phyloP scores from a whole-genome alignment of 2,797 vertebrate species.

The Anabacerthia variegaticeps region DNA sequence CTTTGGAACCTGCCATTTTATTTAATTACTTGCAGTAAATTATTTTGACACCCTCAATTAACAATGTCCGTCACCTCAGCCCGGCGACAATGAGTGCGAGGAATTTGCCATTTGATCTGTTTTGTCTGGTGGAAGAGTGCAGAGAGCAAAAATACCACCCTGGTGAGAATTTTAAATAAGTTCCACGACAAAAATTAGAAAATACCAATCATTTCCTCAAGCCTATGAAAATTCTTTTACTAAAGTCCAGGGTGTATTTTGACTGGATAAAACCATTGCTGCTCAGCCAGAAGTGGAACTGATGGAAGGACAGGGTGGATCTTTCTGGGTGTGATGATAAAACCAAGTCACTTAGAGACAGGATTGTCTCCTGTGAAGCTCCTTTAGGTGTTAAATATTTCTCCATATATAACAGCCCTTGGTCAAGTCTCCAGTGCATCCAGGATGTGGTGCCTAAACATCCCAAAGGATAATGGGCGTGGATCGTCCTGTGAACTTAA shows the following conservation, averaged over 20 bases:
- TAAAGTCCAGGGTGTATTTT: not conserved
- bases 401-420: not conserved
- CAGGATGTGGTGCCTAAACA: not conserved
- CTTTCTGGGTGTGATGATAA: not conserved
- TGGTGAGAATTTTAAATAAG: not conserved
- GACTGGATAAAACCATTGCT: not conserved
- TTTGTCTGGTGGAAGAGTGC: not conserved
- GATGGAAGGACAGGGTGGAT: not conserved
- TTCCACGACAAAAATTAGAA: not conserved
- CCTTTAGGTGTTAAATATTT: not conserved
- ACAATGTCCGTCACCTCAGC: not conserved
- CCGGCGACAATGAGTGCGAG: not conserved
- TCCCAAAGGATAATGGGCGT: fast-evolving
- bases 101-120: constrained; percentile 40
- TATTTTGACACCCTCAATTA: constrained; percentile 65
- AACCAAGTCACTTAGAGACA: not conserved
- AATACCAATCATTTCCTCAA: not conserved
- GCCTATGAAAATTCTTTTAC: not conserved
- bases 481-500: not conserved
- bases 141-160: not conserved
- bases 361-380: not conserved
- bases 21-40: constrained; percentile 67
- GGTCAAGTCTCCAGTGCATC: not conserved
- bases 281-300: not conserved
- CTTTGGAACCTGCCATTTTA: constrained; percentile 52